phyloP scores from a whole-genome alignment of 1,140 invertebrate species.

The Drosophila pallidifrons region DNA sequence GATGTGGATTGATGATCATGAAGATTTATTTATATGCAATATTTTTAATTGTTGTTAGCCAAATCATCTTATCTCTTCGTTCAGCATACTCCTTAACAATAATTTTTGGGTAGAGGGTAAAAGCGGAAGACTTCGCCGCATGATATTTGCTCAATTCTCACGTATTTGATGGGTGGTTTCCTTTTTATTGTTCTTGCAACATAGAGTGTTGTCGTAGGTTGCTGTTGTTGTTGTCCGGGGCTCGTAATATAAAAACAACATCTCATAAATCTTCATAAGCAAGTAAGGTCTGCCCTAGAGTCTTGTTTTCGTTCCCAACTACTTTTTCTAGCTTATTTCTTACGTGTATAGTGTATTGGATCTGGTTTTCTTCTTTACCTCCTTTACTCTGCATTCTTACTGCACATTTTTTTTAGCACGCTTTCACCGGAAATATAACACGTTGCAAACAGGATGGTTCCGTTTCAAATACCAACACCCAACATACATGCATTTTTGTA shows the following conservation, averaged over 20 bases:
- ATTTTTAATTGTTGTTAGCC: too few relatives aligned
- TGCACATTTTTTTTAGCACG: conserved; percentile 73
- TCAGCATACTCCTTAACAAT: not conserved
- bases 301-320: conserved; percentile 35
- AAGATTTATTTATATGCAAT: too few relatives aligned
- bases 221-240: conserved; percentile 54
- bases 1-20: too few relatives aligned
- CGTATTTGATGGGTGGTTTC: conserved; percentile 55
- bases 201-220: conserved; percentile 6
- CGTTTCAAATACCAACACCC: conserved; percentile 30
- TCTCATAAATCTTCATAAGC: conserved; percentile 79
- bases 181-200: conserved; percentile 8
- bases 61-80: too few relatives aligned
- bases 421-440: conserved; percentile 74
- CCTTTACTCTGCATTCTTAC: not conserved
- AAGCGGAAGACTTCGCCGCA: not conserved
- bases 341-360: conserved; percentile 73
- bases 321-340: conserved; percentile 51
- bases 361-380: conserved; percentile 26
- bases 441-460: conserved; percentile 66
- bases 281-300: conserved; percentile 61
- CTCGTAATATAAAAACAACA: conserved; percentile 69
- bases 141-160: conserved; percentile 64
- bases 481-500: conserved; percentile 38
- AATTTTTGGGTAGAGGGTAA: not conserved